Evolutionary conservation across 2,797 vertebrate genomes (phyloP).

Genomic region (Mycteria americana): DNA sequence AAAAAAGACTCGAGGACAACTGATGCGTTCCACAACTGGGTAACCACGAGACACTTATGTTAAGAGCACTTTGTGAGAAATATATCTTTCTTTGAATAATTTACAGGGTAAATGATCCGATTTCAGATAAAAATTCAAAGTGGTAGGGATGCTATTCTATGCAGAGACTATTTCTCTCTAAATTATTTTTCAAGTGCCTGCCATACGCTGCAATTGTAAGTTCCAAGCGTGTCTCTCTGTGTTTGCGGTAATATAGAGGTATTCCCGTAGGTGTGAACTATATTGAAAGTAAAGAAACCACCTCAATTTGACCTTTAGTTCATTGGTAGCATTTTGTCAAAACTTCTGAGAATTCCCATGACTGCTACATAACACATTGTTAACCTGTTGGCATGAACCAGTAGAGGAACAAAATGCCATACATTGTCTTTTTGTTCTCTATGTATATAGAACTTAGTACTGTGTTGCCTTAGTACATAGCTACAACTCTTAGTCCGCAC

Average conservation of each 20-base stretch:
- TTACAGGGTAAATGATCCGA: background rate
- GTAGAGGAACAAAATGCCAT: background rate
- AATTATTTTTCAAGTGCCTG: background rate
- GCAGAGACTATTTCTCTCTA: background rate
- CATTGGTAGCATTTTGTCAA: background rate
- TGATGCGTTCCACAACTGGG: background rate
- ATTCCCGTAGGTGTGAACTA: background rate
- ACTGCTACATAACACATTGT: fast-evolving
- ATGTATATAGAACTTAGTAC: background rate
- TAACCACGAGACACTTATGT: background rate
- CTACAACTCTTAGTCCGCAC: background rate
- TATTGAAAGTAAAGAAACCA: background rate
- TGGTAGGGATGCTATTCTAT: background rate
- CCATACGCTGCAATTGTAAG: background rate
- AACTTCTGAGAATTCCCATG: background rate
- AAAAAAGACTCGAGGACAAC: background rate
- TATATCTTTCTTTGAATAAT: background rate
- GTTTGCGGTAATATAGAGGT: background rate
- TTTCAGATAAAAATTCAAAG: background rate
- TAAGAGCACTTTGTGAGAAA: background rate
- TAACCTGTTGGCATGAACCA: background rate
- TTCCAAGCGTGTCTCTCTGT: background rate
- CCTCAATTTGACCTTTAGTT: background rate
- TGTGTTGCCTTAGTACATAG: background rate
- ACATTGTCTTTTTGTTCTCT: background rate